Percentiles rank a stretch among this genome's conserved stretches.
Evolutionary conservation across 2,797 vertebrate genomes (phyloP).

Genomic region (Periparus ater): DNA sequence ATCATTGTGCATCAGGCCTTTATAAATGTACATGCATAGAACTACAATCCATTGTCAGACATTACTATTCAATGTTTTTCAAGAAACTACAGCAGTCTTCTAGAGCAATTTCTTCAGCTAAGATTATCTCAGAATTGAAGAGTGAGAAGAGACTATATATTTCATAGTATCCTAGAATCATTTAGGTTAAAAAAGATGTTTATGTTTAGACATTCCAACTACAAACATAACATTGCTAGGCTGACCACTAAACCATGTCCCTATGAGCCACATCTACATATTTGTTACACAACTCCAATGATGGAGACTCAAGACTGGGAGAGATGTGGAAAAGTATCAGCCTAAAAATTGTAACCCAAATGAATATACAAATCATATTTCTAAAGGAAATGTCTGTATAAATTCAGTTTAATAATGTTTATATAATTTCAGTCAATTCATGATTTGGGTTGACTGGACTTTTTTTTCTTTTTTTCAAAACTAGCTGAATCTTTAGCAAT

Average conservation of each 20-base stretch:
- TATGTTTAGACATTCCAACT: neutral
- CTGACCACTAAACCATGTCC: rapidly evolving
- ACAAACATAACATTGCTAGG: neutral
- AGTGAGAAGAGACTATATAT: neutral
- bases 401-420: neutral
- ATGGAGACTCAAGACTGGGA: neutral
- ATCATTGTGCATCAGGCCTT: neutral
- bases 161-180: neutral
- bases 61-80: neutral
- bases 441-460: neutral
- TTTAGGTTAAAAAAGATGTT: neutral
- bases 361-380: neutral
- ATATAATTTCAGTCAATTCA: neutral
- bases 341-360: neutral
- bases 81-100: neutral
- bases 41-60: neutral
- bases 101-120: neutral
- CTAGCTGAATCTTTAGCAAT: neutral
- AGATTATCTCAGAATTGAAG: neutral
- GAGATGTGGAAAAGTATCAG: neutral
- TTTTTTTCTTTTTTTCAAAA: neutral
- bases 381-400: neutral
- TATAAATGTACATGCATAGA: neutral
- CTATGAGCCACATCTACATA: neutral
- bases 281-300: neutral